These are phyloP conservation scores for Patella caerulea DNA, from an alignment of 2,888 invertebrate species.

Conservation along the genomic window DNA sequence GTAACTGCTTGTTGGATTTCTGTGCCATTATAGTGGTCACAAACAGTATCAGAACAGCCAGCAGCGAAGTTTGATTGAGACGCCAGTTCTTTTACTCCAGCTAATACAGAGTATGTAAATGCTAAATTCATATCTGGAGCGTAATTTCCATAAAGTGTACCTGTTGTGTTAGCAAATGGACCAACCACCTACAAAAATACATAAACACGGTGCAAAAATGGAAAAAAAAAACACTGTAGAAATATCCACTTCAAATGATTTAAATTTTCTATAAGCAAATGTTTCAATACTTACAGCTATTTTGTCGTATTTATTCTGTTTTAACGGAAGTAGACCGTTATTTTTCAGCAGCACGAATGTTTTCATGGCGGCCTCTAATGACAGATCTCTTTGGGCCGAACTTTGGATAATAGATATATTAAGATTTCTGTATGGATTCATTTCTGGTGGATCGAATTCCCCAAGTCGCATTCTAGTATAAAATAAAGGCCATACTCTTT, in stretches of 20 bases:
- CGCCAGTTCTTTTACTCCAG: conserved; percentile 50
- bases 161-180: conserved; percentile 64
- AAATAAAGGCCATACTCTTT: conserved; percentile 31
- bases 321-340: conserved; percentile 37
- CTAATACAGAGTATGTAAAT: conserved; percentile 52
- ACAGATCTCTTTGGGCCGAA: conserved; percentile 38
- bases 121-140: conserved; percentile 45
- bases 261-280: too few relatives aligned
- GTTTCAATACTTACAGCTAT: conserved; percentile 36
- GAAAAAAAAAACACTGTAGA: too few relatives aligned
- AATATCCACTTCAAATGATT: too few relatives aligned
- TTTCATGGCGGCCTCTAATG: conserved; percentile 43
- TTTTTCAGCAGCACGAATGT: conserved; percentile 56
- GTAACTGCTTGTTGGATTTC: conserved; percentile 44
- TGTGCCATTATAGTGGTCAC: conserved; percentile 44
- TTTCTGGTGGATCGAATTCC: conserved; percentile 39
- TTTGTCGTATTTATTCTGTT: conserved; percentile 25
- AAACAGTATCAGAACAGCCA: conserved; percentile 53
- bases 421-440: conserved; percentile 50
- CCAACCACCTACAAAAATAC: conserved; percentile 58
- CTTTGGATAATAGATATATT: conserved; percentile 42
- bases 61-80: conserved; percentile 34
- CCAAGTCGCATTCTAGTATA: conserved; percentile 37
- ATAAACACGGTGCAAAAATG: too few relatives aligned
- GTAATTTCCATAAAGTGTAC: conserved; percentile 62